Percentiles rank a stretch among this genome's conserved stretches.
Conservation (phyloP, 2,113 vertebrate genomes). For the Ascaphus truei region DNA sequence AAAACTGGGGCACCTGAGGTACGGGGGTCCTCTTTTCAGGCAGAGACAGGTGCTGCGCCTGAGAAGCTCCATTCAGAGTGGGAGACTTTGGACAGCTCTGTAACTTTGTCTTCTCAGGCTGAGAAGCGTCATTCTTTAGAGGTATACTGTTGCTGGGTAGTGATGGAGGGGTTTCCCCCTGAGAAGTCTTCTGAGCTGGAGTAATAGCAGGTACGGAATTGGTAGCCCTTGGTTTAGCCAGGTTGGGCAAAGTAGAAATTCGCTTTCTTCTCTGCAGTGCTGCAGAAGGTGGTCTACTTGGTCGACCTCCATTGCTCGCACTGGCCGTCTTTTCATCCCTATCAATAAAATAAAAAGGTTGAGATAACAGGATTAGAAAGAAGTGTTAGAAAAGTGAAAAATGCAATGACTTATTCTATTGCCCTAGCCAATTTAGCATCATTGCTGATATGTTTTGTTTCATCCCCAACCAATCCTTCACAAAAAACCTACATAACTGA, state of each 20-base stretch:
- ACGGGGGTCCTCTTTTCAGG: constrained; percentile 69
- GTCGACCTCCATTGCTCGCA: constrained; percentile 40
- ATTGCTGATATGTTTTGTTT: too few species aligned
- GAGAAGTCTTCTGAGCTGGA: constrained; percentile 46
- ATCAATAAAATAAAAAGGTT: constrained; percentile 42
- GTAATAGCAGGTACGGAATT: constrained; percentile 50
- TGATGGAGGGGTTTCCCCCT: constrained; percentile 40
- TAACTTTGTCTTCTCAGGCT: constrained; percentile 23
- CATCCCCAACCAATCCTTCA: too few species aligned
- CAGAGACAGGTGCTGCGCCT: constrained; percentile 10
- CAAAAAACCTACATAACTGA: too few species aligned
- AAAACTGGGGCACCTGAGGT: constrained; percentile 61
- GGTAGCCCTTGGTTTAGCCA: constrained; percentile 61
- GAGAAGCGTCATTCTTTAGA: constrained; percentile 33
- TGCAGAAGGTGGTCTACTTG: constrained; percentile 46
- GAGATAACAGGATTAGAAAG: too few species aligned
- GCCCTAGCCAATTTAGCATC: too few species aligned
- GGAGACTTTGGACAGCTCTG: constrained; percentile 41
- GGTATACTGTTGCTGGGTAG: constrained; percentile 21
- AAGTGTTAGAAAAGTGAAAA: too few species aligned
- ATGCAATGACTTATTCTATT: too few species aligned
- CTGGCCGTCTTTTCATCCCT: constrained; percentile 58
- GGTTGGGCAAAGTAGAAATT: constrained; percentile 71
- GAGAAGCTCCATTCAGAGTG: background rate
- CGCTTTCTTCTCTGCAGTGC: constrained; percentile 80